Evolutionary conservation across 1,140 invertebrate species (phyloP).

Genomic region (Argopecten irradians): DNA sequence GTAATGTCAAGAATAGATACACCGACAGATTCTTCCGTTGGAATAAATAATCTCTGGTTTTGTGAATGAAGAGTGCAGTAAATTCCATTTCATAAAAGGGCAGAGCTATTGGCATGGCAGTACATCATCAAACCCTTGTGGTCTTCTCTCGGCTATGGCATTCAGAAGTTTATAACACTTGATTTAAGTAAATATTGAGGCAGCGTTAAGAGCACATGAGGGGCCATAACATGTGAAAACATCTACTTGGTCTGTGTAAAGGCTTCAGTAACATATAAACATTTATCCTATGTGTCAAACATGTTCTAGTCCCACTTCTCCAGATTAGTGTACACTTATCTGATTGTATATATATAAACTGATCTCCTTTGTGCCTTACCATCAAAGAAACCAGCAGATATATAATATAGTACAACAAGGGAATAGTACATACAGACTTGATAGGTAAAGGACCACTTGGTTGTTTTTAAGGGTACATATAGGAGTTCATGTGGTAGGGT

Average conservation of each 20-base stretch:
- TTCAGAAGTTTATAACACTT: neutral
- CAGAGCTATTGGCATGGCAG: neutral
- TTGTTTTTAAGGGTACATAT: too few species aligned
- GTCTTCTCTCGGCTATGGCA: neutral
- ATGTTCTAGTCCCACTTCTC: neutral
- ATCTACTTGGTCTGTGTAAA: neutral
- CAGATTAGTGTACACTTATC: neutral
- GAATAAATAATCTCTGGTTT: too few species aligned
- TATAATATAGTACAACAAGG: too few species aligned
- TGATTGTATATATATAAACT: conserved; percentile 9
- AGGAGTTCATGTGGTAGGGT: too few species aligned
- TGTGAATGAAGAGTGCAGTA: neutral
- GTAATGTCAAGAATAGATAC: too few species aligned
- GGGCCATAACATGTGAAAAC: neutral
- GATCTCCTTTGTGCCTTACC: neutral
- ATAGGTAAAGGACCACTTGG: too few species aligned
- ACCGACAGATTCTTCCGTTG: too few species aligned
- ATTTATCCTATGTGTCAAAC: neutral
- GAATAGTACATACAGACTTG: too few species aligned
- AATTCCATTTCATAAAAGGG: neutral
- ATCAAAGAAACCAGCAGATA: neutral
- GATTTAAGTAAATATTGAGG: neutral
- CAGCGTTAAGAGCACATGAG: neutral
- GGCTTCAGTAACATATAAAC: neutral
- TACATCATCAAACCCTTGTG: neutral